Conservation (phyloP, 2,797 vertebrate genomes). For the Mallotus villosus region DNA sequence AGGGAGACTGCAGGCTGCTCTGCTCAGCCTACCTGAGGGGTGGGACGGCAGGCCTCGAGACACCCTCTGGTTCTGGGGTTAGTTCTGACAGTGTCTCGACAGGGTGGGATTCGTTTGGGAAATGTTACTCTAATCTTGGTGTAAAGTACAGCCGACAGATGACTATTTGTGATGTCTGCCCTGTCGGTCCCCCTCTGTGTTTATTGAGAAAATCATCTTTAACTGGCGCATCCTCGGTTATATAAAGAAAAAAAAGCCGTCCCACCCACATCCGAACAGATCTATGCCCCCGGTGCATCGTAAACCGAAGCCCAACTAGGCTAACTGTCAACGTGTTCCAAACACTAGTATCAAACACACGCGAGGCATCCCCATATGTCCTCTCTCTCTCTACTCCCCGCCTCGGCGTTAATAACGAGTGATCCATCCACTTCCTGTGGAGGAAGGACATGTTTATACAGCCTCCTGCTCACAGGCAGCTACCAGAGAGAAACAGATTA, state of each 20-base stretch:
- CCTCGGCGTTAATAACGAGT: conserved; percentile 66
- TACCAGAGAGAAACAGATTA: conserved; percentile 71
- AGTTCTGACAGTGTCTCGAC: no score
- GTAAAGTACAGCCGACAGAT: background rate
- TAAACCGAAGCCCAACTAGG: no score
- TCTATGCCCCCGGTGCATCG: background rate
- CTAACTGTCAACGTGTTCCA: conserved; percentile 13
- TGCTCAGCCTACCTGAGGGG: background rate
- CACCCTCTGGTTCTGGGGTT: no score
- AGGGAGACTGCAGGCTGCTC: no score
- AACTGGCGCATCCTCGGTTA: no score
- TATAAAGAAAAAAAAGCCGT: background rate
- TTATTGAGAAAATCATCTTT: background rate
- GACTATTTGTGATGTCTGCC: conserved; percentile 6
- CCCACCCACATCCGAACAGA: background rate
- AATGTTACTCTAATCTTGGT: background rate
- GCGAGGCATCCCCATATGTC: conserved; percentile 24
- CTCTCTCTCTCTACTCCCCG: conserved; percentile 41
- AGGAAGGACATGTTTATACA: conserved; percentile 74
- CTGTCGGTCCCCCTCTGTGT: background rate
- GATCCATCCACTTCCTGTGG: conserved; percentile 67
- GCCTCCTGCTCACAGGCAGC: conserved; percentile 68
- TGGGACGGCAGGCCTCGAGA: background rate
- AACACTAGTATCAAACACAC: conserved; percentile 43
- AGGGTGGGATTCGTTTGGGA: conserved; percentile 5